Base-by-base conservation (phyloP, 2,113 vertebrate species). In the Lathamus discolor region DNA sequence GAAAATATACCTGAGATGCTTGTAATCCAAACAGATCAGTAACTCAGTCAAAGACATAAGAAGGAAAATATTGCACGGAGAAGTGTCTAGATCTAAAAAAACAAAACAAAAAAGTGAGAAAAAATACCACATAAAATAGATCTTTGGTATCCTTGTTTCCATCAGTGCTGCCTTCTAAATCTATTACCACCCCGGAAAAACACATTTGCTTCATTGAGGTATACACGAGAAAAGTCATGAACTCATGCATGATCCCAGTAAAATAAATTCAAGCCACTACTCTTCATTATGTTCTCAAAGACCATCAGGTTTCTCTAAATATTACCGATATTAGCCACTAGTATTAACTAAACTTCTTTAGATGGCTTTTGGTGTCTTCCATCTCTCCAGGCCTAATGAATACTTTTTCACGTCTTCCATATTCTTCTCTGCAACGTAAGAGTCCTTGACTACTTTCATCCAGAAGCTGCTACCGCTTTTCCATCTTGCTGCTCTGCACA, bases 281-380 rank as follows among this genome's bases (percentile, higher is more conserved):
- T 83, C 16, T 55, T 77, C 83, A 74, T 86, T 74, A 81, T 41
- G 13, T 59, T 75, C 64, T 74, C 64, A 92, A 77, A 92, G 46
- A 68, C 14, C 1, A 3, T 74, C 55, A 82, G 27, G 15, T 76
- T 96, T 48, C 86, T 80, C 81, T 85, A 74, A 85, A 68, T 85
- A 87, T 82, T 84, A 59, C 17, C 3, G 3, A 2, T 57, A 57
- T 59, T 24, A 83, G 31, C 33, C 62, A 48, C 39, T 48, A 24
- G 6, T 55, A 80, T 86, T 80, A 83, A 55, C 43, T 27, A 29
- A 48, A 54, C 16, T 68, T 70, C 35, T n/a, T 49, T 39, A 39
- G 19, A 18, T 19, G 24, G 8, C 55, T 77, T 52, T 74, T 46
- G 68, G 10, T 28, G 28, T 28, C 55, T 59, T 70, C 46, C 51